Conservation (phyloP, 2,888 invertebrate species). For the Caenorhabditis afra region DNA sequence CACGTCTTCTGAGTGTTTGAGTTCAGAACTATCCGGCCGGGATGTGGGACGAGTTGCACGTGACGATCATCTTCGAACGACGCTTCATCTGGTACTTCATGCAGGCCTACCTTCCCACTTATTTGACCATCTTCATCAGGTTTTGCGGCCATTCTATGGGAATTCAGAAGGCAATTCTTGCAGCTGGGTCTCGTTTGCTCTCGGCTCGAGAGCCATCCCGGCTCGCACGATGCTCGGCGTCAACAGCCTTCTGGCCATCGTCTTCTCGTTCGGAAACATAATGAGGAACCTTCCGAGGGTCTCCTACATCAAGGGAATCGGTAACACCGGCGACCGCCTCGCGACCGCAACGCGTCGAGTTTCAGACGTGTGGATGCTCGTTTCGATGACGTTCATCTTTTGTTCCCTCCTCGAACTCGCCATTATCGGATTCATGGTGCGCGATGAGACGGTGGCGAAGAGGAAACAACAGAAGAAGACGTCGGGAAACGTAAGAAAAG, state of each 20-base stretch:
- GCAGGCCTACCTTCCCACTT: conserved; percentile 77
- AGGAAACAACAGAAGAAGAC: conserved; percentile 53
- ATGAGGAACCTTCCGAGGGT: conserved; percentile 76
- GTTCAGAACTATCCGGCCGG: conserved; percentile 73
- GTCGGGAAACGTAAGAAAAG: conserved; percentile 28
- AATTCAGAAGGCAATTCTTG: conserved; percentile 8
- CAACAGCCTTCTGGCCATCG: conserved; percentile 75
- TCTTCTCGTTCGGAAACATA: conserved; percentile 79
- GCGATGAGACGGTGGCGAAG: conserved; percentile 56
- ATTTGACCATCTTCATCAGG: conserved; percentile 76
- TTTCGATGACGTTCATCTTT: conserved; percentile 73
- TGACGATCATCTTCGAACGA: conserved; percentile 69
- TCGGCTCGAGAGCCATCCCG: conserved; percentile 71
- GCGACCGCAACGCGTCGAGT: neutral
- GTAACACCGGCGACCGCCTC: conserved; percentile 59
- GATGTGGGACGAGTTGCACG: conserved; percentile 75
- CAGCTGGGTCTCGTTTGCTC: conserved; percentile 74
- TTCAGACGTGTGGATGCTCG: conserved; percentile 74
- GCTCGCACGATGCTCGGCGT: conserved; percentile 75
- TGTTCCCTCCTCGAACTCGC: conserved; percentile 69
- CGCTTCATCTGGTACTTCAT: conserved; percentile 76
- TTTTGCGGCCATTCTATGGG: neutral
- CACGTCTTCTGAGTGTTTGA: conserved; percentile 32
- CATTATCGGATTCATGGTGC: conserved; percentile 70
- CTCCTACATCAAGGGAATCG: conserved; percentile 74